Base-by-base conservation (phyloP, 2,797 vertebrate genomes). In the Schizopygopsis malacanthus region DNA sequence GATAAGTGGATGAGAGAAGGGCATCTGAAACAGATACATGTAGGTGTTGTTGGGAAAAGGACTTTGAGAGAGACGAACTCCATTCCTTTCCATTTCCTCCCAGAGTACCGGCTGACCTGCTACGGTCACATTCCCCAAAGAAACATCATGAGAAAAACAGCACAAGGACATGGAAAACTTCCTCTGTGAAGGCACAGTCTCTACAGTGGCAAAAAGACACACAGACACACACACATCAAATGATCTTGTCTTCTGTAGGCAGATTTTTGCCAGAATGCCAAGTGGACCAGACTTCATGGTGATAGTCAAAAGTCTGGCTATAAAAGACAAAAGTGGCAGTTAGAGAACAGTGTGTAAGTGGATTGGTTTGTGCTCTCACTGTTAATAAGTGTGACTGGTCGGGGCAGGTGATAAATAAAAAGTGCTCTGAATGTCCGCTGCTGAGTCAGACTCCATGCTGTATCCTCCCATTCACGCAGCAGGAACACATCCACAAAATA, bases 81-180 rank as follows among this genome's bases (percentile, higher is more conserved):
- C 78, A 0, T 86, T 89, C 28, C 78, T 37, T 25, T 90, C 89
- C 41, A 87, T 87, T 82, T 94, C 91, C 15, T 83, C 86, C 33
- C 56, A 87, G 80, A 91, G 85, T 79, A 94, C 84, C 59, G 87
- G 84, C 56, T 90, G 75, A 12, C 83, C 92, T 83, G 89, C 93
- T 86, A 94, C 61, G n/a, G 84, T 33, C 1, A 94, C 82, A 85
- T 92, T 89, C 85, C 91, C 84, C 85, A 96, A 87, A 82, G 89
- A 90, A 87, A 95, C 93, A 70, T 95, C 94, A 0, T 76, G 90
- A 80, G 94, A 92, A 86, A 96, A 94, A 61, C 82, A 87, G 84
- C 94, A 94, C 85, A 95, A 85, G 15, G 90, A 88, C 82, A 94
- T 54, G 76, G 91, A 91, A 89, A 95, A 94, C 56, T 89, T 77